These are phyloP conservation scores for Pseudotriccus pelzelni DNA, from an alignment of 2,797 vertebrate genomes.

Conservation along the genomic window DNA sequence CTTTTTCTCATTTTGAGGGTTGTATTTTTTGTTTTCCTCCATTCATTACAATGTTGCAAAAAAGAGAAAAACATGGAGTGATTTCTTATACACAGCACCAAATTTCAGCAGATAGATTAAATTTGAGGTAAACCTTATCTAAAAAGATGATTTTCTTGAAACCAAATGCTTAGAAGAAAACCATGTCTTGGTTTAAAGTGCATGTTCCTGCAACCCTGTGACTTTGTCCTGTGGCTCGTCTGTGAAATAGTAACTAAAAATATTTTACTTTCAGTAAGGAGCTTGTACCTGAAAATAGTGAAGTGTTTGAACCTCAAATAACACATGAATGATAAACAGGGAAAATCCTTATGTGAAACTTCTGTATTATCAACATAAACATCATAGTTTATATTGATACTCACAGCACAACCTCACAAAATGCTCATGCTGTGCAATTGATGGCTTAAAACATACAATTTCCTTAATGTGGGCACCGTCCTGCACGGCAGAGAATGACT, in stretches of 20 bases:
- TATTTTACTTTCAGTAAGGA: neutral
- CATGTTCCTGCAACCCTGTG: neutral
- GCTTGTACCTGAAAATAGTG: neutral
- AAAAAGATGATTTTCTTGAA: neutral
- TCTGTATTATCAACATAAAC: neutral
- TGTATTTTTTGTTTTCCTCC: neutral
- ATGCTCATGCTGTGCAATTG: fast-evolving
- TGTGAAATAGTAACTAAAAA: constrained; percentile 29
- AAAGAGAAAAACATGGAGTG: neutral
- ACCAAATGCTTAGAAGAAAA: neutral
- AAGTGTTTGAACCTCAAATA: neutral
- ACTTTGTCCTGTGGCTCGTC: constrained; percentile 22
- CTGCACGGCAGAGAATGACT: neutral
- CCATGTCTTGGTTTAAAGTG: neutral
- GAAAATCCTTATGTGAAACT: neutral
- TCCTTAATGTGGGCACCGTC: neutral
- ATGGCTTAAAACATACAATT: neutral
- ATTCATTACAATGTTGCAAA: neutral
- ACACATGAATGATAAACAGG: neutral
- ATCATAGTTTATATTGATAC: neutral
- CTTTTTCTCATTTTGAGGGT: neutral
- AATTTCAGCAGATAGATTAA: neutral
- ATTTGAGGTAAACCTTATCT: neutral
- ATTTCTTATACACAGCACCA: neutral
- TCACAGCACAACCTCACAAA: neutral